A percentile compares a stretch with the other conserved stretches of the same genome.
Conservation (phyloP, 2,888 invertebrate species). For the Melieria omissa region DNA sequence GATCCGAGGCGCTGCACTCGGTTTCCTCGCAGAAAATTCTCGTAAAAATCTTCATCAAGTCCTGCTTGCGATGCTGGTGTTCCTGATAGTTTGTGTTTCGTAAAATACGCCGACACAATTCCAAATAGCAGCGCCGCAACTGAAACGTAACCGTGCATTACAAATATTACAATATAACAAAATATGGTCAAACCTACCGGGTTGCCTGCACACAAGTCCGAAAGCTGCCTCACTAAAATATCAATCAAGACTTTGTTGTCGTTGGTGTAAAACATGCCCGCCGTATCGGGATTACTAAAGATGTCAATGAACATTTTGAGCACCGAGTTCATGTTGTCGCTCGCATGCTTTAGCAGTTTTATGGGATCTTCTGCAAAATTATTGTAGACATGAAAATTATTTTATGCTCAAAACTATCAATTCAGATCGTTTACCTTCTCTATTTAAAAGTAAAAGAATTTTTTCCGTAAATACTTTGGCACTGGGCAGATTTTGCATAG, state of each 20-base stretch:
- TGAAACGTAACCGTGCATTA: slow-evolving; percentile 58
- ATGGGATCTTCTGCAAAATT: slow-evolving; percentile 83
- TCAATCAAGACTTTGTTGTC: slow-evolving; percentile 94
- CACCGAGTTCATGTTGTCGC: slow-evolving; percentile 84
- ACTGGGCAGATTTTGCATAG: slow-evolving; percentile 75
- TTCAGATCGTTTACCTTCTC: slow-evolving; percentile 76
- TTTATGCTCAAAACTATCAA: not conserved
- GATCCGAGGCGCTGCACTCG: slow-evolving; percentile 79
- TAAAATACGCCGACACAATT: slow-evolving; percentile 82
- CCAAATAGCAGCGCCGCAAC: slow-evolving; percentile 82
- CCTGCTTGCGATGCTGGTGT: slow-evolving; percentile 82
- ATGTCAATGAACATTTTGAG: slow-evolving; percentile 89
- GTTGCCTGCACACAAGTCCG: slow-evolving; percentile 90
- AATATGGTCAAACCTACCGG: slow-evolving; percentile 69
- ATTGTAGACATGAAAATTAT: not conserved
- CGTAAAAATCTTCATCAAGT: slow-evolving; percentile 85
- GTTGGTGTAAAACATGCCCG: slow-evolving; percentile 92
- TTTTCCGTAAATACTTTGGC: slow-evolving; percentile 94
- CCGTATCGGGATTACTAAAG: slow-evolving; percentile 81
- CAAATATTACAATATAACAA: slow-evolving; percentile 18
- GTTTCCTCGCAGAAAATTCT: slow-evolving; percentile 87
- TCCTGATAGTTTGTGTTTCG: slow-evolving; percentile 84
- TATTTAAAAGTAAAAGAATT: slow-evolving; percentile 84
- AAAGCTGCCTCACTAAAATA: slow-evolving; percentile 89
- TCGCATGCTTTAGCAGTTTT: slow-evolving; percentile 81